Evolutionary conservation across 2,113 vertebrate genomes (phyloP).

Genomic region (Anseranas semipalmata): DNA sequence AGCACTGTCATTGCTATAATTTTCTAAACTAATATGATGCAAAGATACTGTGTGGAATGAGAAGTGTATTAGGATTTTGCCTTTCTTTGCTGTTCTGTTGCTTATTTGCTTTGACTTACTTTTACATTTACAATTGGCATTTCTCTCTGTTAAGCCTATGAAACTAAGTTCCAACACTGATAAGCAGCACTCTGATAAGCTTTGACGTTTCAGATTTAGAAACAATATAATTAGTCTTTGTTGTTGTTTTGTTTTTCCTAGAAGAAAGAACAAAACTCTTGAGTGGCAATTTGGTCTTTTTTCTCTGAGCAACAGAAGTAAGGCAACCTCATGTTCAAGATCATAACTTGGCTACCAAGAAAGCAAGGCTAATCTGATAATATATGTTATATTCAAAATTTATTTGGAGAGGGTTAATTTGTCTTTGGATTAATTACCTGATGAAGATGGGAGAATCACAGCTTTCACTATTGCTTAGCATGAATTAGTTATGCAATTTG

Average conservation of each 20-base stretch:
- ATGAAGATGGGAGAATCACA: neutral
- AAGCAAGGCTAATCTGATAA: neutral
- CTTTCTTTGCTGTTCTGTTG: neutral
- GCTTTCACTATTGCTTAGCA: neutral
- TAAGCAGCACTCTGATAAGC: neutral
- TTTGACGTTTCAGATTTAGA: neutral
- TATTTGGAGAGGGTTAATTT: neutral
- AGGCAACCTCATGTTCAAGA: neutral
- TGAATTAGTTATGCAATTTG: neutral
- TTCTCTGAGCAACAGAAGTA: neutral
- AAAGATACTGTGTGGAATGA: neutral
- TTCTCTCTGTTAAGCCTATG: neutral
- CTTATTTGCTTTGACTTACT: neutral
- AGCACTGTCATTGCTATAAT: neutral
- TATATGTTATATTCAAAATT: neutral
- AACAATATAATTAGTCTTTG: neutral
- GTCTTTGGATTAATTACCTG: neutral
- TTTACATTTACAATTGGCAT: neutral
- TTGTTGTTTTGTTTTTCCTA: accelerated
- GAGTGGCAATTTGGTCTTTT: neutral
- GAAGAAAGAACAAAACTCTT: neutral
- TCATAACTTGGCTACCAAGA: neutral
- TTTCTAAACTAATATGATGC: neutral
- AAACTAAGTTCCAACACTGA: neutral
- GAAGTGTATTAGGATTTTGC: neutral